Evolutionary conservation across 2,888 invertebrate species (phyloP).

Genomic region (Cataglyphis albicans): DNA sequence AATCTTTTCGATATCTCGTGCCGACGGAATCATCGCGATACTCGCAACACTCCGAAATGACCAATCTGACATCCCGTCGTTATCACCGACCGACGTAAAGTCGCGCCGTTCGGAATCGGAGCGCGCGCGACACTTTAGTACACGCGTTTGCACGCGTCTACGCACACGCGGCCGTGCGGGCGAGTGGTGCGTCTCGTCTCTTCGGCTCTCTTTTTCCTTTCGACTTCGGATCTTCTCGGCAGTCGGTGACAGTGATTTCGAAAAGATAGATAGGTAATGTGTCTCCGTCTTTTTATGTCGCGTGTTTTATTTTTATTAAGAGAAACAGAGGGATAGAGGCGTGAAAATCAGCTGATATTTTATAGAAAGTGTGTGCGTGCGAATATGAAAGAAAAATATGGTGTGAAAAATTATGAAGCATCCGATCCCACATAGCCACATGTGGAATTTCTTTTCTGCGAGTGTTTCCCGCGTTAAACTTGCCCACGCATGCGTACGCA

Average conservation of each 20-base stretch:
- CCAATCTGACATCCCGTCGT: conserved; percentile 72
- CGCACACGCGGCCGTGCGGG: conserved; percentile 36
- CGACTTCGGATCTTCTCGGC: conserved; percentile 61
- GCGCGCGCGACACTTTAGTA: conserved; percentile 64
- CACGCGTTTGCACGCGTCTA: conserved; percentile 64
- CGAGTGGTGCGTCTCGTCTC: conserved; percentile 35
- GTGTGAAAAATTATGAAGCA: background rate
- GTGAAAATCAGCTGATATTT: background rate
- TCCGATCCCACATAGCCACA: background rate
- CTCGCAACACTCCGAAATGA: conserved; percentile 44
- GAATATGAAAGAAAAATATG: background rate
- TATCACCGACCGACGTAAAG: conserved; percentile 67
- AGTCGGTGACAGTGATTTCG: conserved; percentile 65
- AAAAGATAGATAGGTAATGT: conserved; percentile 66
- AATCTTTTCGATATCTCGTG: conserved; percentile 8
- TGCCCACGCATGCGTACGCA: conserved; percentile 27
- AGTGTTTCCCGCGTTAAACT: conserved; percentile 23
- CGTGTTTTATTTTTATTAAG: background rate
- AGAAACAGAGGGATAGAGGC: background rate
- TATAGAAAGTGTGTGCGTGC: background rate
- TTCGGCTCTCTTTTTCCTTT: conserved; percentile 17
- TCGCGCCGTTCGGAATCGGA: conserved; percentile 16
- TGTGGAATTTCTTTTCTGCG: background rate
- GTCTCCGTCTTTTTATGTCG: conserved; percentile 39
- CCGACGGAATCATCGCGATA: background rate